Conservation (phyloP, 1,140 invertebrate species). For the Frieseomelitta varia region DNA sequence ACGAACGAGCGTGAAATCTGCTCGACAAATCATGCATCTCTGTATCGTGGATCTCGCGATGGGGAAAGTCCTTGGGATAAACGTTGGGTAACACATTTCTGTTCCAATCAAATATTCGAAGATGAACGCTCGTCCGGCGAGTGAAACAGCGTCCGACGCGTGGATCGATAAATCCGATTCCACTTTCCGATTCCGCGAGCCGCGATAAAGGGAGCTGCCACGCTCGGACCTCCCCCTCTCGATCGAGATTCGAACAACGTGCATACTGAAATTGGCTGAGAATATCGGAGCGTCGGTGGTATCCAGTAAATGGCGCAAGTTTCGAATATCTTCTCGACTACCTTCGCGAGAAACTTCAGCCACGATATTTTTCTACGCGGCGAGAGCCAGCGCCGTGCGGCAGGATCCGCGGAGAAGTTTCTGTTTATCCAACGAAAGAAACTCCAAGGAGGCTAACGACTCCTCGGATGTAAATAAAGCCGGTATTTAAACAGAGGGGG, state of each 20-base stretch:
- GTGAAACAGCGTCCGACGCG: not conserved
- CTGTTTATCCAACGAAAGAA: constrained; percentile 24
- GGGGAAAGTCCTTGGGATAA: not conserved
- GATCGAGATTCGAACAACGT: not conserved
- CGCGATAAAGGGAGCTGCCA: not conserved
- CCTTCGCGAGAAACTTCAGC: not conserved
- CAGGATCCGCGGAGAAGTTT: constrained; percentile 1
- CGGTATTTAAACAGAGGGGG: constrained; percentile 21
- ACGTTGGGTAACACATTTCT: not conserved
- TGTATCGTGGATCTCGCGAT: too few species aligned
- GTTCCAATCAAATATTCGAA: not conserved
- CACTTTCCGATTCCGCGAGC: not conserved
- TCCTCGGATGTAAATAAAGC: constrained; percentile 1
- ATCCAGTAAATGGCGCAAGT: not conserved
- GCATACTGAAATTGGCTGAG: not conserved
- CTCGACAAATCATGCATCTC: not conserved
- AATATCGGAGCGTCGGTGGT: too few species aligned
- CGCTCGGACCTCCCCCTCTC: too few species aligned
- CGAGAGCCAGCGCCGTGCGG: too few species aligned
- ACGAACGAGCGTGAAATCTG: not conserved
- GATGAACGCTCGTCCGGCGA: not conserved
- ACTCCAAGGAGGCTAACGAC: constrained; percentile 19
- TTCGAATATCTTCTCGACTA: not conserved
- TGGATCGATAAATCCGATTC: not conserved
- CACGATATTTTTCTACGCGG: not conserved